Evolutionary conservation across 1,140 invertebrate genomes (phyloP).

Genomic region (Drosophila tani): DNA sequence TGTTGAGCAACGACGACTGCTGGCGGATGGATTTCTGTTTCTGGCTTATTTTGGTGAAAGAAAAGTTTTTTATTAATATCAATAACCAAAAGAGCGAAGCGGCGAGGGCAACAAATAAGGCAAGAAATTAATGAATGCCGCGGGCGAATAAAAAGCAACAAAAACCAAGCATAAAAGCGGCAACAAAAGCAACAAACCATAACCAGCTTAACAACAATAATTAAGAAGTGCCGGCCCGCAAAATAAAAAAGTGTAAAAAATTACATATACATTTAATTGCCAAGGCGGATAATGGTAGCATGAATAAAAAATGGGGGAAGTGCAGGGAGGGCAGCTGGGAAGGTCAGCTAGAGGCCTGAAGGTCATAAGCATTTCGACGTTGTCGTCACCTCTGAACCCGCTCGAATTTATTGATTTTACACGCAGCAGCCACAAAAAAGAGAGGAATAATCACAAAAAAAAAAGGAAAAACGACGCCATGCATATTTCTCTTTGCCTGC

Average conservation of each 20-base stretch:
- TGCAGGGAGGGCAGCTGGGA: conserved; percentile 20
- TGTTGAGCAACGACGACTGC: conserved; percentile 34
- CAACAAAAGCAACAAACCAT: conserved; percentile 36
- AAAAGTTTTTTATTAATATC: conserved; percentile 50
- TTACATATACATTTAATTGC: conserved; percentile 45
- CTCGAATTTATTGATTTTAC: conserved; percentile 81
- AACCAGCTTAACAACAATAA: conserved; percentile 54
- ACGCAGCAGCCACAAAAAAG: conserved; percentile 56
- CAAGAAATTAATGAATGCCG: conserved; percentile 51
- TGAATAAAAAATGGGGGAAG: neutral
- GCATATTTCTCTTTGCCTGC: conserved; percentile 35
- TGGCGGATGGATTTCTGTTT: conserved; percentile 23
- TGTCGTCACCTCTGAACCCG: conserved; percentile 80
- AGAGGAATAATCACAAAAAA: conserved; percentile 33
- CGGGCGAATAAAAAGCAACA: conserved; percentile 15
- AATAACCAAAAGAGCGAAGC: conserved; percentile 47
- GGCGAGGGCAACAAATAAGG: conserved; percentile 49
- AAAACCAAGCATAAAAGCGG: conserved; percentile 1
- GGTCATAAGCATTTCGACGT: conserved; percentile 74
- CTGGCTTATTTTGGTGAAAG: conserved; percentile 24
- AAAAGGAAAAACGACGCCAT: conserved; percentile 8
- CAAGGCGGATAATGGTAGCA: conserved; percentile 33
- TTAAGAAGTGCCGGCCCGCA: conserved; percentile 46
- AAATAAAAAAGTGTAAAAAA: conserved; percentile 35
- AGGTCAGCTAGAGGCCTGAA: conserved; percentile 67